Evolutionary conservation across 2,888 invertebrate species (phyloP), one percentile per base, ranked within the genome.

Genomic region (Tachina lurida): DNA sequence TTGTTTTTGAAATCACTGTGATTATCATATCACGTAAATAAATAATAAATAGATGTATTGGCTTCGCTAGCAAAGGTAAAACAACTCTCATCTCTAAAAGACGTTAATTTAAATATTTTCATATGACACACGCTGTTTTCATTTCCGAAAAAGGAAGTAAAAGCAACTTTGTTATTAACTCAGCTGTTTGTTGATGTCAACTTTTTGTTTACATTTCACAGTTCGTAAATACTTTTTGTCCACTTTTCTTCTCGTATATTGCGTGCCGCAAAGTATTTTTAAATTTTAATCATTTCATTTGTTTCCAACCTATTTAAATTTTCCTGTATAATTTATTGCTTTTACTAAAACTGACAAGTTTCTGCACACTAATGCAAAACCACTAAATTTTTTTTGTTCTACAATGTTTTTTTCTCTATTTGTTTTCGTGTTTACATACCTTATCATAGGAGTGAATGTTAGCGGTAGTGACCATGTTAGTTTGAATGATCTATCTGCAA

Each of bases 261-360:
- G 49, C 10, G 47, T 49, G 52, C 17, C n/a, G 41, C 45, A 45
- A 63, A 9, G 9, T 39, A 39, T 58, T 31, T 41, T 60, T 15
- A 41, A 58, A 71, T 22, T 9, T 87, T 79, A 85, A 87, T 83
- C 52, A 60, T 82, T 71, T 86, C 84, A 86, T 31, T 80, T 87
- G 65, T 78, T 89, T 89, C 84, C 76, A 54, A 88, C 87, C 67
- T 78, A 74, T 84, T 88, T 63, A 70, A 70, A 63, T 58, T 56
- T 52, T 31, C 47, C 31, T 63, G 17, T 63, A 49, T 45, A 67
- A 68, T 71, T 79, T 76, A n/a, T 67, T 76, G 63, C 7, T 70
- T 81, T 84, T 17, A 67, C 43, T 43, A 60, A 19, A 70, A 17
- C 63, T 80, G 89, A 91, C 90, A 89, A 91, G 58, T 88, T 90